phyloP scores from a whole-genome alignment of 1,140 invertebrate species.

The Hermetia illucens region DNA sequence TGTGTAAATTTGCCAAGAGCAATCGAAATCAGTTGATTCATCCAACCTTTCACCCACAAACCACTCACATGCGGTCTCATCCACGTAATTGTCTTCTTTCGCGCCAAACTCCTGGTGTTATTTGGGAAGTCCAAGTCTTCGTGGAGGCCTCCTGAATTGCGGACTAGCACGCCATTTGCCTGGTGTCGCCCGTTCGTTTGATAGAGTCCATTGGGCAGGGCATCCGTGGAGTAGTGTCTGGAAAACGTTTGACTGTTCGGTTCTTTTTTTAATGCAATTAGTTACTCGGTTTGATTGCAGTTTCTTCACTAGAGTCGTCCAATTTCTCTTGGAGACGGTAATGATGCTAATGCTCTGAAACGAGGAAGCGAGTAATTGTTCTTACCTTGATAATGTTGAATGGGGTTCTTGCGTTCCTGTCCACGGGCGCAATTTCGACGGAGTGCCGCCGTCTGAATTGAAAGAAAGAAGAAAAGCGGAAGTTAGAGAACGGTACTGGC shows the following conservation, averaged over 20 bases:
- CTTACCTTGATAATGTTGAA: slow-evolving; percentile 3
- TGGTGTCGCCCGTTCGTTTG: neutral
- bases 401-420: neutral
- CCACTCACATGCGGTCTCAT: slow-evolving; percentile 5
- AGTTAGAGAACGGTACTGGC: neutral
- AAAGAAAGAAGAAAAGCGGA: too few species aligned
- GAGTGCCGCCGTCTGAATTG: neutral
- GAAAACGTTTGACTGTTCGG: neutral
- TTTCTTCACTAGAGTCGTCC: neutral
- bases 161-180: neutral
- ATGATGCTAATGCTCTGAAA: neutral
- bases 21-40: neutral
- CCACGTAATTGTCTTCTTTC: slow-evolving; percentile 4
- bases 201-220: slow-evolving; percentile 1
- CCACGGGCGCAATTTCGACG: neutral
- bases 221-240: slow-evolving; percentile 2
- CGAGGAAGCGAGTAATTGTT: neutral
- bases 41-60: neutral
- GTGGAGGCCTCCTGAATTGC: slow-evolving; percentile 4
- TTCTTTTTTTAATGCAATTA: neutral
- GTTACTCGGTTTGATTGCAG: neutral
- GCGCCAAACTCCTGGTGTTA: slow-evolving; percentile 2
- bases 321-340: neutral
- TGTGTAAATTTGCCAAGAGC: neutral
- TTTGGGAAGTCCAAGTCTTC: slow-evolving; percentile 6